Conservation (phyloP, 2,797 vertebrate genomes). For the Furcifer pardalis region DNA sequence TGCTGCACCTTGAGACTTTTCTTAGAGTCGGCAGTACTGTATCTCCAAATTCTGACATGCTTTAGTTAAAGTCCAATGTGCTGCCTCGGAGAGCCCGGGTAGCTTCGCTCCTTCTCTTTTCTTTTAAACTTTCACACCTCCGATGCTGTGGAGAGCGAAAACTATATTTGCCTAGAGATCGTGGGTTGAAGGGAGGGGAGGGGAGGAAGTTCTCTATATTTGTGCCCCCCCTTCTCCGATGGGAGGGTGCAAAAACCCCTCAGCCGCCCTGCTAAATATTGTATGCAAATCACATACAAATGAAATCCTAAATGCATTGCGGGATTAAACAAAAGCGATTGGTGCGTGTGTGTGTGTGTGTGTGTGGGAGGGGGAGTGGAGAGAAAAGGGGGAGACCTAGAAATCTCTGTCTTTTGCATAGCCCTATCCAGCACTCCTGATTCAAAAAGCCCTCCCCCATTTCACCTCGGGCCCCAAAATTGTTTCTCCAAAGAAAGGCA, state of each 20-base stretch:
- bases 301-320: slow-evolving; percentile 1
- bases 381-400: background rate
- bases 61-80: background rate
- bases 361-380: background rate
- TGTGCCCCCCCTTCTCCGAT: background rate
- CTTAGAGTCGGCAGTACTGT: fast-evolving
- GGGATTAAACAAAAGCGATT: slow-evolving; percentile 26
- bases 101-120: background rate
- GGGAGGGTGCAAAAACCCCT: background rate
- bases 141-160: background rate
- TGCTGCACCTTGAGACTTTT: too few relatives aligned
- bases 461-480: too few relatives aligned
- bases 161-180: slow-evolving; percentile 13
- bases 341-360: too few relatives aligned
- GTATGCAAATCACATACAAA: slow-evolving; percentile 42
- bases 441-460: too few relatives aligned
- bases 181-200: background rate
- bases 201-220: too few relatives aligned
- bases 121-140: background rate
- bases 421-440: slow-evolving; percentile 16
- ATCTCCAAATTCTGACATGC: background rate
- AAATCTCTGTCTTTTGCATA: background rate
- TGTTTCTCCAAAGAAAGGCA: too few relatives aligned
- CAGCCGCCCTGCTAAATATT: background rate
- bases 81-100: background rate